Conservation (phyloP, 2,797 vertebrate genomes). For the Urophycis tenuis region DNA sequence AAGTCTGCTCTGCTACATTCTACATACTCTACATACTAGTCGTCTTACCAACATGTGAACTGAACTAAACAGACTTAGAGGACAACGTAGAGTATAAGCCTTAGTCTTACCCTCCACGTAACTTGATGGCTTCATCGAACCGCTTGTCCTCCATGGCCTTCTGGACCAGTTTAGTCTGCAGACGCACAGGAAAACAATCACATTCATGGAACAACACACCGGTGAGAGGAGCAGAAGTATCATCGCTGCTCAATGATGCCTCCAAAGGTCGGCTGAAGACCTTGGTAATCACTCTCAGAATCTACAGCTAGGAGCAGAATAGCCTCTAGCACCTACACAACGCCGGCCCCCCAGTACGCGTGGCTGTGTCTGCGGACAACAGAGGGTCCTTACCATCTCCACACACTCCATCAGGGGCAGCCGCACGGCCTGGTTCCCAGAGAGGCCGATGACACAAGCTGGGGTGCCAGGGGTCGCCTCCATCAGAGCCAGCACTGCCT, state of each 20-base stretch:
- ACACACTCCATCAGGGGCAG: slow-evolving; percentile 95
- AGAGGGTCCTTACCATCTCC: slow-evolving; percentile 80
- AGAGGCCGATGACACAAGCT: slow-evolving; percentile 88
- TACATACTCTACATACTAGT: no score
- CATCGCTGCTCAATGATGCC: no score
- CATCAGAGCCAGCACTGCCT: slow-evolving; percentile 88
- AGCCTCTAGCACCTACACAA: neutral
- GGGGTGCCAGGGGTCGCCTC: slow-evolving; percentile 85
- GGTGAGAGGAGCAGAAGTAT: neutral
- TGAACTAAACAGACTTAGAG: neutral
- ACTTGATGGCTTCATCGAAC: slow-evolving; percentile 87
- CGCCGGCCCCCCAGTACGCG: neutral
- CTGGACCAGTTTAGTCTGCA: slow-evolving; percentile 92
- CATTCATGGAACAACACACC: neutral
- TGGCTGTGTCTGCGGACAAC: neutral
- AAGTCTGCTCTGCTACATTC: no score
- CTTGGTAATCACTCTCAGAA: no score
- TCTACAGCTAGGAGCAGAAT: neutral
- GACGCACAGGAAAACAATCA: neutral
- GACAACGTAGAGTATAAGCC: no score
- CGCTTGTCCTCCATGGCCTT: slow-evolving; percentile 89
- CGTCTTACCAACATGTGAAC: no score
- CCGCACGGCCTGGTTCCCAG: slow-evolving; percentile 84
- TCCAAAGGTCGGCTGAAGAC: no score
- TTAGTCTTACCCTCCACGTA: slow-evolving; percentile 87